Evolutionary conservation across 2,797 vertebrate species (phyloP).

Genomic region (Zenarchopterus dispar): DNA sequence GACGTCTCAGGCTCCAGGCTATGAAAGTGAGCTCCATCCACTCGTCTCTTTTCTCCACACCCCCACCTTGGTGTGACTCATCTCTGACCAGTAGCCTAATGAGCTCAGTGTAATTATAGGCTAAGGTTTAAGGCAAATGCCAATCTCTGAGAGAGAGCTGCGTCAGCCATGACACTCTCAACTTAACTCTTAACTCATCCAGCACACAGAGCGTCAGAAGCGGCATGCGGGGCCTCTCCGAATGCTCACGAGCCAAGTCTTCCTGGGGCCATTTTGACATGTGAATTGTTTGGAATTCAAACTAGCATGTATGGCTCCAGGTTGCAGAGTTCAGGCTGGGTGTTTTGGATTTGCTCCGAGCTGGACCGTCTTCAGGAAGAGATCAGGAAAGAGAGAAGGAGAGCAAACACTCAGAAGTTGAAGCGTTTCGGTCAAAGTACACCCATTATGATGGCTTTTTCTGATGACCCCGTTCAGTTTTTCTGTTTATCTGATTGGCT

Average conservation of each 20-base stretch:
- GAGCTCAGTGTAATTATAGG: slow-evolving; percentile 75
- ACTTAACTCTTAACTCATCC: slow-evolving; percentile 55
- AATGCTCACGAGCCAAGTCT: slow-evolving; percentile 12
- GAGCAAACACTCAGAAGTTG: slow-evolving; percentile 52
- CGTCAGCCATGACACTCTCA: slow-evolving; percentile 58
- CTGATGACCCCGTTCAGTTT: slow-evolving; percentile 50
- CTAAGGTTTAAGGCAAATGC: slow-evolving; percentile 63
- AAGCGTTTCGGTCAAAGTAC: slow-evolving; percentile 34
- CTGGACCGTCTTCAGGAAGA: slow-evolving; percentile 58
- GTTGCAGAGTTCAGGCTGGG: slow-evolving; percentile 65
- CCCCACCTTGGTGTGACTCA: slow-evolving; percentile 71
- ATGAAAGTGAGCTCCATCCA: slow-evolving; percentile 64
- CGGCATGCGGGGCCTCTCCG: slow-evolving; percentile 9
- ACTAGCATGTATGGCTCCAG: slow-evolving; percentile 42
- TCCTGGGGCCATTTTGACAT: slow-evolving; percentile 42
- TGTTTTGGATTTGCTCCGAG: slow-evolving; percentile 58
- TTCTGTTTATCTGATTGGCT: slow-evolving; percentile 75
- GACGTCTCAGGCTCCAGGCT: slow-evolving; percentile 54
- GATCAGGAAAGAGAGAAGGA: slow-evolving; percentile 43
- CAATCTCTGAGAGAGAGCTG: slow-evolving; percentile 56
- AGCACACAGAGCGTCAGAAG: slow-evolving; percentile 25
- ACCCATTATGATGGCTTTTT: slow-evolving; percentile 39
- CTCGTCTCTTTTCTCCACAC: slow-evolving; percentile 36
- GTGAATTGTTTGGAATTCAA: slow-evolving; percentile 47
- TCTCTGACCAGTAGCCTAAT: slow-evolving; percentile 75